phyloP scores from a whole-genome alignment of 2,888 invertebrate species.

The Orthosia gothica region DNA sequence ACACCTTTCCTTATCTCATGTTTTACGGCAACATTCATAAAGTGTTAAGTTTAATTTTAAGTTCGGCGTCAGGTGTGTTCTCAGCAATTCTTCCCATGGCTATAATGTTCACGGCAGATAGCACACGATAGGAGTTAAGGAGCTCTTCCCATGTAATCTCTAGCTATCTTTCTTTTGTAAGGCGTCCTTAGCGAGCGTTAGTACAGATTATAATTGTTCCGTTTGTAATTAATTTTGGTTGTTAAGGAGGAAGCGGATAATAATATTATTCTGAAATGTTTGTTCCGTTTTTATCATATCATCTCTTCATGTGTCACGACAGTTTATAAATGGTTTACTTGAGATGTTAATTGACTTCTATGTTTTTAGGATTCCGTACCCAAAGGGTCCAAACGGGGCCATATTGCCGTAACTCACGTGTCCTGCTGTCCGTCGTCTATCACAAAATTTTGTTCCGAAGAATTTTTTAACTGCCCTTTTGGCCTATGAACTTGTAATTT shows the following conservation, averaged over 20 bases:
- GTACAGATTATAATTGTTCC: constrained; percentile 37
- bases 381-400: too few species aligned
- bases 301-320: too few species aligned
- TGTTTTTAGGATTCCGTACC: too few species aligned
- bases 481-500: too few species aligned
- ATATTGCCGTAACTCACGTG: too few species aligned
- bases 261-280: too few species aligned
- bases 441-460: too few species aligned
- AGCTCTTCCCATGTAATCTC: constrained; percentile 49
- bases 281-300: too few species aligned
- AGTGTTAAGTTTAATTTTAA: constrained; percentile 73
- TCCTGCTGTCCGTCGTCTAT: too few species aligned
- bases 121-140: constrained; percentile 50
- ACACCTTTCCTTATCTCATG: not conserved
- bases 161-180: constrained; percentile 43
- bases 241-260: not conserved
- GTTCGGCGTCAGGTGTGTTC: constrained; percentile 74
- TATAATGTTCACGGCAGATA: constrained; percentile 69
- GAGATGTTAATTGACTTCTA: too few species aligned
- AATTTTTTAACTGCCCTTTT: too few species aligned
- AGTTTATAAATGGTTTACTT: too few species aligned
- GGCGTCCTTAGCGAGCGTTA: constrained; percentile 17
- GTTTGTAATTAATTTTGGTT: constrained; percentile 41
- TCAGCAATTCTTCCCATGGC: constrained; percentile 75
- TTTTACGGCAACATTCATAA: constrained; percentile 57